phyloP scores from a whole-genome alignment of 2,113 vertebrate species.

The Macaca fascicularis region DNA sequence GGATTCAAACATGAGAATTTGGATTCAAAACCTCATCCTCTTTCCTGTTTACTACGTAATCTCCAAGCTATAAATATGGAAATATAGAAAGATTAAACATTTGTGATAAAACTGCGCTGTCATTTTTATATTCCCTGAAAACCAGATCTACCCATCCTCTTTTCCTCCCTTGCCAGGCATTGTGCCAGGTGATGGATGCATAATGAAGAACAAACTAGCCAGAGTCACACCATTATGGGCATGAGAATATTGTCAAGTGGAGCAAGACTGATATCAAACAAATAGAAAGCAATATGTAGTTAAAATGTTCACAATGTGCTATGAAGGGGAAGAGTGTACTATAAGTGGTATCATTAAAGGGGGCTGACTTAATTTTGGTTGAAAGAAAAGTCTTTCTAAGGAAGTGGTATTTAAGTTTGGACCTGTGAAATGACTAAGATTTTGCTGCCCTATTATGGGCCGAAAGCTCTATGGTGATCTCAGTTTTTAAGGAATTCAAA shows the following conservation, averaged over 20 bases:
- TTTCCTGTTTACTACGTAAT: neutral
- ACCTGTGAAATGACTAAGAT: neutral
- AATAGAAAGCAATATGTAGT: neutral
- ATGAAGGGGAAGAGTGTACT: neutral
- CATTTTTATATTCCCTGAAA: neutral
- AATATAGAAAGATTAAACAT: neutral
- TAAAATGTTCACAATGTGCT: neutral
- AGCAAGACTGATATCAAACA: neutral
- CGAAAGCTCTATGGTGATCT: neutral
- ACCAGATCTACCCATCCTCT: neutral
- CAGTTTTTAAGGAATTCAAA: neutral
- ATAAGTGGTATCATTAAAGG: no score
- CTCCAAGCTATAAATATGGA: neutral
- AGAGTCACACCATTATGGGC: neutral
- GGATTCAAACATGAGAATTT: neutral
- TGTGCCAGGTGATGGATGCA: neutral
- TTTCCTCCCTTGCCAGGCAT: neutral
- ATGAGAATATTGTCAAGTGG: neutral
- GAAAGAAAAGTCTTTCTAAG: neutral
- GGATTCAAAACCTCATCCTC: neutral
- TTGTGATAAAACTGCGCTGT: neutral
- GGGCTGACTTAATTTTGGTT: neutral
- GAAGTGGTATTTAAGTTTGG: neutral
- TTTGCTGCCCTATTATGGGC: neutral
- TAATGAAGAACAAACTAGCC: neutral